Base-by-base conservation (phyloP, 2,113 vertebrate species). In the Limanda limanda region DNA sequence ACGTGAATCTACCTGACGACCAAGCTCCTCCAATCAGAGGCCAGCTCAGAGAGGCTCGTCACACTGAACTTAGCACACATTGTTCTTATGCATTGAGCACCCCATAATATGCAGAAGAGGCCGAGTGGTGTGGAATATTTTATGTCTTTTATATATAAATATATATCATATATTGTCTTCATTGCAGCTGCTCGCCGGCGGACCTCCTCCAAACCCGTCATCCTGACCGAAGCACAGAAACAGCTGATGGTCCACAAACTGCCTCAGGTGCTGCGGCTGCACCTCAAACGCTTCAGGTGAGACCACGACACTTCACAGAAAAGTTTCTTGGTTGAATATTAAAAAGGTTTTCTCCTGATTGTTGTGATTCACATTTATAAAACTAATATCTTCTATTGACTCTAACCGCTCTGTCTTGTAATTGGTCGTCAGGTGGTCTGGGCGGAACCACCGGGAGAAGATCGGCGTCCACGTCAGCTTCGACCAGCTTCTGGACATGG, bases 401-500 rank as follows among this genome's bases (percentile, higher is more conserved):
- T 14, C 45, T 15, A 12, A 14, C 55, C 58, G 25, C 20, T 65
- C 40, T 13, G 40, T 13, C 12, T 13, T 42, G 40, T 42, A 40
- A 62, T 80, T 66, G 76, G 31, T 78, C 48, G 18, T 62, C 92
- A 99, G 97, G 95, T 99, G 98, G 98, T 99, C 98, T 72, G 98
- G 98, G 82, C 95, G 97, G 83, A 98, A 98, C 94, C 97, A 99
- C 94, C 95, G 98, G 87, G 98, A 99, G 96, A 99, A 99, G 95
- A 99, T 99, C 86, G 97, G 98, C 48, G 97, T 99, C 71, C 98
- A 99, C 54, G 97, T 99, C 81, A 95, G 95, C 86, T 99, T 99
- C 78, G 97, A 99, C 93, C 98, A 99, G 95, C 95, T 97, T 68
- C 93, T 99, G 88, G 94, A 97, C 95, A 99, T 99, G 95, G 96